Conservation (phyloP, 2,113 vertebrate species). For the Puma concolor region DNA sequence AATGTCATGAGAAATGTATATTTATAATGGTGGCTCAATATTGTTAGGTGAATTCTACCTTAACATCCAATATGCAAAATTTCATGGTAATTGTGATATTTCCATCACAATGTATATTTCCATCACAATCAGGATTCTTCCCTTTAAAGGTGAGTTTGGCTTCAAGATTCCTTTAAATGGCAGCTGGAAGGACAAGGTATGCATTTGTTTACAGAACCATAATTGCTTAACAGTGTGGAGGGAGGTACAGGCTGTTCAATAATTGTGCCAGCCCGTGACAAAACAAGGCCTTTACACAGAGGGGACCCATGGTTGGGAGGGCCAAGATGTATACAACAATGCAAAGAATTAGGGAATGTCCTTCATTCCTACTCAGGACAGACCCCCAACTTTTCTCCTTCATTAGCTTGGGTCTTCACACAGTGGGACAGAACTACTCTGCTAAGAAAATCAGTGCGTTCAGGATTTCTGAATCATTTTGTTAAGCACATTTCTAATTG, state of each 20-base stretch:
- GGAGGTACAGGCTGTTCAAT: background rate
- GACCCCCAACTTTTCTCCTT: background rate
- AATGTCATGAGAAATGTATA: slow-evolving; percentile 51
- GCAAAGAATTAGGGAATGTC: background rate
- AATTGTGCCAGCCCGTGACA: background rate
- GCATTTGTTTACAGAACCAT: slow-evolving; percentile 60
- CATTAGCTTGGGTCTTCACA: background rate
- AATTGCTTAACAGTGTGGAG: slow-evolving; percentile 42
- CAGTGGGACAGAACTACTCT: background rate
- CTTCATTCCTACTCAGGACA: background rate
- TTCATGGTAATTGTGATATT: slow-evolving; percentile 46
- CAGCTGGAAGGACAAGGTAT: slow-evolving; percentile 11
- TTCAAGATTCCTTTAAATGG: slow-evolving; percentile 42
- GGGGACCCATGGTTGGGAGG: background rate
- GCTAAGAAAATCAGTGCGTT: background rate
- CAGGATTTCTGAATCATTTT: background rate
- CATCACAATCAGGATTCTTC: slow-evolving; percentile 15
- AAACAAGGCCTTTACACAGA: background rate
- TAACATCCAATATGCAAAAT: background rate
- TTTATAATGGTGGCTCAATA: slow-evolving; percentile 31
- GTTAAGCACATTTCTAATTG: background rate
- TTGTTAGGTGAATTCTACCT: slow-evolving; percentile 40
- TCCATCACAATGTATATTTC: slow-evolving; percentile 43
- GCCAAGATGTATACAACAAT: background rate
- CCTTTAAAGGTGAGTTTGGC: slow-evolving; percentile 14